Percentiles rank a stretch among this genome's conserved stretches.
Evolutionary conservation across 2,888 invertebrate species (phyloP).

Genomic region (Spisula subtruncata): DNA sequence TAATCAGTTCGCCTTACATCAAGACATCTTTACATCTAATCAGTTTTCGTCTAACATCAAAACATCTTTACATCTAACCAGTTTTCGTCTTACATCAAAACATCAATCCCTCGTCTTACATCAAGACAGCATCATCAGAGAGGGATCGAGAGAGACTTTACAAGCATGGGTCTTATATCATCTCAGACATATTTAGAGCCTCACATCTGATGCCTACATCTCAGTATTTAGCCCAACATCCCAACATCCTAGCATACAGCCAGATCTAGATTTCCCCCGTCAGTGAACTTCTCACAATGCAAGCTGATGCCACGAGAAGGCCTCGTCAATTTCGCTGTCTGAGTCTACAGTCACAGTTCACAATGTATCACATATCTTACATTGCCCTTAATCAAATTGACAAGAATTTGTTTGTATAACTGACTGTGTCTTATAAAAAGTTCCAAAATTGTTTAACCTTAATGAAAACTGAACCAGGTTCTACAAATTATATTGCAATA

Average conservation of each 20-base stretch:
- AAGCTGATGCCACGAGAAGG: slow-evolving; percentile 37
- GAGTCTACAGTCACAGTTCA: slow-evolving; percentile 15
- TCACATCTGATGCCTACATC: slow-evolving; percentile 4
- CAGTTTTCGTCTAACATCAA: slow-evolving; percentile 21
- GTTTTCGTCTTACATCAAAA: slow-evolving; percentile 24
- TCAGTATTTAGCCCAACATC: slow-evolving; percentile 12
- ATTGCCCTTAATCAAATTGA: neutral
- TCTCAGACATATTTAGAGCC: neutral
- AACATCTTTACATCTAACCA: slow-evolving; percentile 1
- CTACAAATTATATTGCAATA: neutral
- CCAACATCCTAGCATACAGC: slow-evolving; percentile 32
- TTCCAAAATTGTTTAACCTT: too few relatives aligned
- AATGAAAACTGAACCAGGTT: neutral
- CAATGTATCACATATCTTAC: neutral
- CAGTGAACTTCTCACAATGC: slow-evolving; percentile 34
- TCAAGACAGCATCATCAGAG: slow-evolving; percentile 6
- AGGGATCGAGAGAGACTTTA: neutral
- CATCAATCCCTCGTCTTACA: slow-evolving; percentile 29
- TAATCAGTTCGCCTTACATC: slow-evolving; percentile 2
- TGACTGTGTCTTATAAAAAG: too few relatives aligned
- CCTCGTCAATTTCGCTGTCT: slow-evolving; percentile 38
- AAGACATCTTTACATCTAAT: slow-evolving; percentile 22
- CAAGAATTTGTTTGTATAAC: neutral
- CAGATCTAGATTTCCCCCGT: slow-evolving; percentile 31
- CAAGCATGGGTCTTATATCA: neutral